Conservation (phyloP, 2,797 vertebrate genomes). For the Girardinus metallicus region DNA sequence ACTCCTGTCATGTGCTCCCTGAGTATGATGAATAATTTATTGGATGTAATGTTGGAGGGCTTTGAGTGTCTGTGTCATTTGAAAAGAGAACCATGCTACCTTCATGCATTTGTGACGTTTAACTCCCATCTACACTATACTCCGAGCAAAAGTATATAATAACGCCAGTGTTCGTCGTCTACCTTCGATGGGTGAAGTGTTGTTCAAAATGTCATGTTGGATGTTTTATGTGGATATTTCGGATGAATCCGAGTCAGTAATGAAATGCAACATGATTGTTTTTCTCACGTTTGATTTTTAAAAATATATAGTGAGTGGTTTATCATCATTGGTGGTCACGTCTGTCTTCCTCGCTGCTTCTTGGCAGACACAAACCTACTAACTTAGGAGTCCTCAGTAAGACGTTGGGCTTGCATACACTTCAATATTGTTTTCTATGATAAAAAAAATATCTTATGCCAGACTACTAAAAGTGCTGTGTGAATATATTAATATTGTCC, state of each 20-base stretch:
- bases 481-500: slow-evolving; percentile 42
- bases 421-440: slow-evolving; percentile 34
- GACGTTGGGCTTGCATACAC: slow-evolving; percentile 38
- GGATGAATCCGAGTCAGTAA: slow-evolving; percentile 51
- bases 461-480: slow-evolving; percentile 52
- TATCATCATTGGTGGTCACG: slow-evolving; percentile 51
- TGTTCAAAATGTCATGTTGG: slow-evolving; percentile 54
- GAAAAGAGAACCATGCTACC: slow-evolving; percentile 61
- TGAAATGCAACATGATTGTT: slow-evolving; percentile 40
- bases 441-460: slow-evolving; percentile 26
- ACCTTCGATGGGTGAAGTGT: slow-evolving; percentile 48
- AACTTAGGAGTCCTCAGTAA: slow-evolving; percentile 45
- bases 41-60: slow-evolving; percentile 69
- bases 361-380: slow-evolving; percentile 54
- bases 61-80: slow-evolving; percentile 58
- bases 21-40: slow-evolving; percentile 44
- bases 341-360: slow-evolving; percentile 64
- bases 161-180: slow-evolving; percentile 44
- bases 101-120: slow-evolving; percentile 68
- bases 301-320: slow-evolving; percentile 40
- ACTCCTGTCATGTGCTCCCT: slow-evolving; percentile 38
- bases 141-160: slow-evolving; percentile 40
- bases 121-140: slow-evolving; percentile 52
- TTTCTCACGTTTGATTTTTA: slow-evolving; percentile 17
- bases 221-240: slow-evolving; percentile 38